phyloP scores from a whole-genome alignment of 2,888 invertebrate genomes.

The Lasius fuliginosus region DNA sequence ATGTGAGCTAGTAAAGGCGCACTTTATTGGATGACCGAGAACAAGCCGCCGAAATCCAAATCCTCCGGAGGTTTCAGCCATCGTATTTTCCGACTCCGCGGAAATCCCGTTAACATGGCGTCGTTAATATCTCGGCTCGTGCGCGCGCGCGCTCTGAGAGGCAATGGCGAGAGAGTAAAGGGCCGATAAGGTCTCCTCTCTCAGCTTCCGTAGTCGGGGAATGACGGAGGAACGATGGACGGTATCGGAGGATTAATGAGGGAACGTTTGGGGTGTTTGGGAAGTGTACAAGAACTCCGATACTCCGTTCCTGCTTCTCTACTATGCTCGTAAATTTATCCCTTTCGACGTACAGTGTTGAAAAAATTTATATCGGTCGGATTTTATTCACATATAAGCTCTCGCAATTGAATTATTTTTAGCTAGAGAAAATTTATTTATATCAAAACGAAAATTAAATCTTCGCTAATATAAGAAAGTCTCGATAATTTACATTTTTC shows the following conservation, averaged over 20 bases:
- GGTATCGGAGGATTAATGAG: constrained; percentile 78
- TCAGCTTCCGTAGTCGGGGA: constrained; percentile 58
- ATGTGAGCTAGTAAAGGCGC: constrained; percentile 33
- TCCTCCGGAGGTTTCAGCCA: constrained; percentile 73
- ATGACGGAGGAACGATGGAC: constrained; percentile 71
- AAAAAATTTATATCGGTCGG: constrained; percentile 29
- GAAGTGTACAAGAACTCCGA: constrained; percentile 56
- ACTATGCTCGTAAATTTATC: constrained; percentile 41
- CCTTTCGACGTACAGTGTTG: constrained; percentile 22
- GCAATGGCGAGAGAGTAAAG: constrained; percentile 56
- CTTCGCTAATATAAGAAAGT: neutral
- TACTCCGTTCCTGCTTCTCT: constrained; percentile 47
- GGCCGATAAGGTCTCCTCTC: constrained; percentile 67
- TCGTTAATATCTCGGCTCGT: constrained; percentile 81
- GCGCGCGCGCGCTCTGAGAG: constrained; percentile 27
- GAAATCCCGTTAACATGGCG: constrained; percentile 81
- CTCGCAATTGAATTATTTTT: neutral
- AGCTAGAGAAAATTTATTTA: neutral
- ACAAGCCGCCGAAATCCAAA: constrained; percentile 66
- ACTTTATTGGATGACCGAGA: constrained; percentile 39
- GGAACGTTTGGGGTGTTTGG: constrained; percentile 69
- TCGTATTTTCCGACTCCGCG: constrained; percentile 81
- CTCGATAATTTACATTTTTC: neutral
- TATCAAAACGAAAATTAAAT: neutral
- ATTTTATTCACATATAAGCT: constrained; percentile 30